Base-by-base conservation (phyloP, 2,888 invertebrate genomes). In the Chymomyza amoena region DNA sequence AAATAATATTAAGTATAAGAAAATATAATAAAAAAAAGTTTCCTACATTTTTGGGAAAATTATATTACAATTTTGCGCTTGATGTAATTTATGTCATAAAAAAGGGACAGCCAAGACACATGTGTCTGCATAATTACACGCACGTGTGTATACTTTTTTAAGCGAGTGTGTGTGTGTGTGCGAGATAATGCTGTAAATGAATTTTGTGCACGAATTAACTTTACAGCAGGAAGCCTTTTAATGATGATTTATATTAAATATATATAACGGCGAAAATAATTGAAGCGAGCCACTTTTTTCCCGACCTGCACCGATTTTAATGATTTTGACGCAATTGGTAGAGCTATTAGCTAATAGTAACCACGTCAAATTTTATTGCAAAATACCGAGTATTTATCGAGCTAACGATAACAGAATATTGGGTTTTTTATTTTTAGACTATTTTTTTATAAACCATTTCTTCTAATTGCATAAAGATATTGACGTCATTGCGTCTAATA, bases 61-160 rank as follows among this genome's bases (percentile, higher is more conserved):
- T 90, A 90, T 89, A 90, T 90, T 90, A 90, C 90, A 90, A 90
- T 90, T 90, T 89, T 89, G 80, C 84, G 83, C 90, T 88, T 90
- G 87, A 90, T 87, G 89, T 89, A 90, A 89, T 90, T 85, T 90
- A 87, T 89, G 90, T 90, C 85, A 89, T 87, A 84, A 88, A 84
- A 72, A 78, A 32, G 77, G 60, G 66, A 65, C 45, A 72, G 76
- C 66, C 68, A 57, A 64, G 72, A 77, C 72, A 70, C 81, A 81
- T 79, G 65, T 79, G 78, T 32, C 7, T 77, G 74, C 67, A 74
- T 79, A 78, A 79, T 79, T 79, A 79, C 74, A 68, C 25, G 64
- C 63, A 54, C 61, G 65, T 28, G 10, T 15, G 20, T 10, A 60
- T 25, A 13, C 18, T 36, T 18, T 18, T 20, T 18, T 6, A 9